A percentile compares a stretch with the other conserved stretches of the same genome.
Evolutionary conservation across 2,113 vertebrate species (phyloP).

Genomic region (Syngnathus scovelli): DNA sequence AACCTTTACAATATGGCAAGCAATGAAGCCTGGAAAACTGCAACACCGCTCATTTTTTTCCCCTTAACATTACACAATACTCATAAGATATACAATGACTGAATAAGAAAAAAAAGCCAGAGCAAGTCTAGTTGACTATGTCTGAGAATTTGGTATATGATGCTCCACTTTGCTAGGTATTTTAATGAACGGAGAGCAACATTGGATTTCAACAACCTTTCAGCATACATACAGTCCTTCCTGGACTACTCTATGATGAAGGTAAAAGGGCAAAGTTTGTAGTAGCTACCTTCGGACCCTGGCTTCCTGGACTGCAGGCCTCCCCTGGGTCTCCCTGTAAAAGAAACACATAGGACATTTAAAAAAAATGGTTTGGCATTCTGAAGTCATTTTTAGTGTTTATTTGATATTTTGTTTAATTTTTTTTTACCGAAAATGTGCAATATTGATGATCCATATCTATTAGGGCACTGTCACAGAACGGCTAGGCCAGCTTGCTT

Average conservation of each 20-base stretch:
- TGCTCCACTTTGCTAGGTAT: too few relatives aligned
- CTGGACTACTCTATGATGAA: neutral
- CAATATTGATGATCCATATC: too few relatives aligned
- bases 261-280: neutral
- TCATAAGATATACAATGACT: neutral
- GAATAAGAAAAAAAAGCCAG: neutral
- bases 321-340: conserved; percentile 69
- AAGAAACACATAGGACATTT: conserved; percentile 38
- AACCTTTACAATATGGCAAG: conserved; percentile 30
- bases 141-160: too few relatives aligned
- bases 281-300: conserved; percentile 71
- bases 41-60: neutral
- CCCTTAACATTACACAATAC: neutral
- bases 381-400: conserved; percentile 55
- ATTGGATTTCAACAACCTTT: too few relatives aligned
- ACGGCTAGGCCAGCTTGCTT: too few relatives aligned
- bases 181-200: too few relatives aligned
- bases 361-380: conserved; percentile 56
- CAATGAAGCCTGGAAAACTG: conserved; percentile 17
- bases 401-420: conserved; percentile 23
- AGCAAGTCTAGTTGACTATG: neutral
- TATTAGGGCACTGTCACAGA: too few relatives aligned
- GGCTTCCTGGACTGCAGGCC: conserved; percentile 59
- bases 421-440: too few relatives aligned
- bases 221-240: too few relatives aligned